phyloP scores from a whole-genome alignment of 2,888 invertebrate genomes.

The Endomychus coccineus region DNA sequence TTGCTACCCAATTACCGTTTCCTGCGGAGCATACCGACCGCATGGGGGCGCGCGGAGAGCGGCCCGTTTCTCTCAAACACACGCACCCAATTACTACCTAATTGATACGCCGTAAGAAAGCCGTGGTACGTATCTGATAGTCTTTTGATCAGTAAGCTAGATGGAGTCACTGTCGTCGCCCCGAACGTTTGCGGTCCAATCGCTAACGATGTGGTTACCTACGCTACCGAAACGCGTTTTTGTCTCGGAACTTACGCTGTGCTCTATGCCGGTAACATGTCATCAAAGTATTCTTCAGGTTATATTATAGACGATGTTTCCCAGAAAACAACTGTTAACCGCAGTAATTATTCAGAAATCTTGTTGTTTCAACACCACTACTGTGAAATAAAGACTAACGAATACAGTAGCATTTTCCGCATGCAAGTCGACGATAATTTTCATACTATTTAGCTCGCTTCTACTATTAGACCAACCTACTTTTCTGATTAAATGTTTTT shows the following conservation, averaged over 20 bases:
- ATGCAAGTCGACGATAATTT: too few species aligned
- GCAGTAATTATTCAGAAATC: too few species aligned
- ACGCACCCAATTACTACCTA: constrained; percentile 28
- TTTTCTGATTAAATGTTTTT: too few species aligned
- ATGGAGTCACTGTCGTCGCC: not conserved
- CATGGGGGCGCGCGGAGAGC: constrained; percentile 14
- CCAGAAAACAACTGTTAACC: too few species aligned
- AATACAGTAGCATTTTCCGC: too few species aligned
- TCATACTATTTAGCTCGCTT: too few species aligned
- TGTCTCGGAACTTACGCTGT: not conserved
- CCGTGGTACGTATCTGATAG: constrained; percentile 5
- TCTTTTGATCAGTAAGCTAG: constrained; percentile 1
- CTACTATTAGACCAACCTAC: too few species aligned
- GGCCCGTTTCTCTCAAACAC: constrained; percentile 13
- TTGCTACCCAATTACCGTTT: constrained; percentile 41
- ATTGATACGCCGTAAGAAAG: constrained; percentile 25
- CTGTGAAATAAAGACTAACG: too few species aligned
- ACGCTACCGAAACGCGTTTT: not conserved
- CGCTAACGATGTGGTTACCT: constrained; percentile 1
- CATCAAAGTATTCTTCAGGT: too few species aligned
- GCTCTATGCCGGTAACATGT: too few species aligned
- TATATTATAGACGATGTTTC: too few species aligned
- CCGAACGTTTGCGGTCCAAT: not conserved
- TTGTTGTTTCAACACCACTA: too few species aligned
- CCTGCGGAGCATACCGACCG: constrained; percentile 33